Percentiles rank a stretch among this genome's conserved stretches.
These are phyloP conservation scores for Ammodytes marinus DNA, from an alignment of 2,113 vertebrate genomes.

Conservation along the genomic window DNA sequence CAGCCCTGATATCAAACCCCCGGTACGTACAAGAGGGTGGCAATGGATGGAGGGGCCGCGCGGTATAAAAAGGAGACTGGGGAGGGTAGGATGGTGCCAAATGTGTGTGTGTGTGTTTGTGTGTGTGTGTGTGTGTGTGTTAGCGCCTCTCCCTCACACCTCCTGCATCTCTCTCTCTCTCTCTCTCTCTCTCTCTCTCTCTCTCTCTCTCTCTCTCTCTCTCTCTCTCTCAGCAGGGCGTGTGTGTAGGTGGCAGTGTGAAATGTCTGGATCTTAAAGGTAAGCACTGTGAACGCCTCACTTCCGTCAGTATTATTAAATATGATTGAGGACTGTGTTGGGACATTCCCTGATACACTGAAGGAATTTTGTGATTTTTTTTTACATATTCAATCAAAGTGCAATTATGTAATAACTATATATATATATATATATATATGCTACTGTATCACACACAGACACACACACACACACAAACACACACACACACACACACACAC, in stretches of 20 bases:
- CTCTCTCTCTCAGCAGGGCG: constrained; percentile 75
- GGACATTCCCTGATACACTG: constrained; percentile 31
- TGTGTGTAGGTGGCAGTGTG: constrained; percentile 73
- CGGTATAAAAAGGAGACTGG: constrained; percentile 10
- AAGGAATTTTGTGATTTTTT: constrained; percentile 13
- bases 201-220: constrained; percentile 42
- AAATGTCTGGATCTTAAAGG: constrained; percentile 84
- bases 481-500: no score
- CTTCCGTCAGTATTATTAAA: constrained; percentile 59
- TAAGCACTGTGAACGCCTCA: constrained; percentile 65
- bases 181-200: no score
- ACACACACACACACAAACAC: no score
- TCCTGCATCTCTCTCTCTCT: constrained; percentile 34
- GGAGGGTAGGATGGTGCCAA: constrained; percentile 56
- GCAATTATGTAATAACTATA: neutral
- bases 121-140: constrained; percentile 28
- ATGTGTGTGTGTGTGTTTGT: constrained; percentile 38
- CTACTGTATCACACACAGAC: no score
- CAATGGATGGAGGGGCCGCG: constrained; percentile 65
- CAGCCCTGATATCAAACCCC: constrained; percentile 49
- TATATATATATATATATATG: no score
- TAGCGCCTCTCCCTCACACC: constrained; percentile 53
- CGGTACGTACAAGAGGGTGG: constrained; percentile 24
- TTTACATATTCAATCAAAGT: constrained; percentile 11
- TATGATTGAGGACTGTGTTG: constrained; percentile 54